A percentile compares a stretch with the other conserved stretches of the same genome.
Evolutionary conservation across 2,888 invertebrate species (phyloP).

Genomic region (Papilio elwesi): DNA sequence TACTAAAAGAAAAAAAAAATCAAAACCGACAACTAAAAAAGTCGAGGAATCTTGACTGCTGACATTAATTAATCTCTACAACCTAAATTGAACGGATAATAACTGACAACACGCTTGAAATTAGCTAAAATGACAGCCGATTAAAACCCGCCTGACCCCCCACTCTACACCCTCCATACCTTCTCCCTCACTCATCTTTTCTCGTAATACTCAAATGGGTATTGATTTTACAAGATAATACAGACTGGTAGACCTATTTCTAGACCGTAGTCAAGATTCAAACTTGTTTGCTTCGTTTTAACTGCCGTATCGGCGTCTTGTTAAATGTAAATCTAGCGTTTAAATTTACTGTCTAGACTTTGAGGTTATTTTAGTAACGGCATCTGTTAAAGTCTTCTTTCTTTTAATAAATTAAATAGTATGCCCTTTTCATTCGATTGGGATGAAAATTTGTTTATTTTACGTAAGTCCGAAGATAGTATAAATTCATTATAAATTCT

Average conservation of each 20-base stretch:
- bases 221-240: conserved; percentile 39
- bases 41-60: background rate
- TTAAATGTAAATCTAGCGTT: too few relatives aligned
- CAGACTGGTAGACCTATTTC: conserved; percentile 23
- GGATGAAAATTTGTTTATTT: too few relatives aligned
- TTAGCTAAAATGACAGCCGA: conserved; percentile 35
- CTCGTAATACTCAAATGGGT: conserved; percentile 18
- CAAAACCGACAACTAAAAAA: background rate
- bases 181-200: background rate
- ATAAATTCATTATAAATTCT: too few relatives aligned
- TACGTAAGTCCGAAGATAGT: too few relatives aligned
- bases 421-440: too few relatives aligned
- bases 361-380: background rate
- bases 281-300: background rate
- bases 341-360: conserved; percentile 3
- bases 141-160: background rate
- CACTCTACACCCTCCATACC: background rate
- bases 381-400: background rate
- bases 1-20: background rate
- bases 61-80: conserved; percentile 25
- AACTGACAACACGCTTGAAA: conserved; percentile 24
- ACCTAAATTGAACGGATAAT: conserved; percentile 32
- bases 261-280: conserved; percentile 26
- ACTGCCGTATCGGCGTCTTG: background rate
- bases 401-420: too few relatives aligned